A percentile compares a stretch with the other conserved stretches of the same genome.
Evolutionary conservation across 2,888 invertebrate genomes (phyloP).

Genomic region (Yponomeuta sedellus): DNA sequence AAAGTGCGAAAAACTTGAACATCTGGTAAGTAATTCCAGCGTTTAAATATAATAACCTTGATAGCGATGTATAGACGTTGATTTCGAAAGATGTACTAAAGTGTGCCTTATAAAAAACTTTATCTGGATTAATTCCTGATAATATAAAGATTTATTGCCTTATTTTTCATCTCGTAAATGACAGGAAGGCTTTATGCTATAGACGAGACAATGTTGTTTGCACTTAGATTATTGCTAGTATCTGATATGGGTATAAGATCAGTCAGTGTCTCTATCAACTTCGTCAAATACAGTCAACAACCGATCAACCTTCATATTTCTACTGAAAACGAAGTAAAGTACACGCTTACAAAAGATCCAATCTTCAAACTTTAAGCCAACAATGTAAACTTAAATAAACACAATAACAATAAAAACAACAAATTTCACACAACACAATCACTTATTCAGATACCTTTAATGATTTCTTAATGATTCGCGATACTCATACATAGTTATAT

Average conservation of each 20-base stretch:
- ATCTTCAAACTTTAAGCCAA: too few relatives aligned
- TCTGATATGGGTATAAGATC: neutral
- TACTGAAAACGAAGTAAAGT: too few relatives aligned
- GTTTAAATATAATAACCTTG: neutral
- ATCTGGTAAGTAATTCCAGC: neutral
- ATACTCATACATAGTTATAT: too few relatives aligned
- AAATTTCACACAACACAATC: too few relatives aligned
- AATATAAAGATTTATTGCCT: constrained; percentile 17
- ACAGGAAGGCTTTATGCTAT: constrained; percentile 7
- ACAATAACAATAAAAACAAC: too few relatives aligned
- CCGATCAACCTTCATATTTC: too few relatives aligned
- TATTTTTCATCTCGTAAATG: constrained; percentile 18
- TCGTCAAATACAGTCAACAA: too few relatives aligned
- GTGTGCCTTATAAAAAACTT: neutral
- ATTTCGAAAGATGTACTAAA: neutral
- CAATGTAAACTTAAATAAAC: too few relatives aligned
- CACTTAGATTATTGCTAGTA: neutral
- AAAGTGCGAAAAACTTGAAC: too few relatives aligned
- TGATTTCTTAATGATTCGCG: too few relatives aligned
- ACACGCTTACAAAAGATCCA: too few relatives aligned
- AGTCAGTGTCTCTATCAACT: neutral
- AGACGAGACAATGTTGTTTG: neutral
- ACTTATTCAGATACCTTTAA: too few relatives aligned
- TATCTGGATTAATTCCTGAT: constrained; percentile 18
- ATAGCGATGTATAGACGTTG: neutral